Conservation (phyloP, 1,140 invertebrate genomes). For the Scaptomyza graminum region DNA sequence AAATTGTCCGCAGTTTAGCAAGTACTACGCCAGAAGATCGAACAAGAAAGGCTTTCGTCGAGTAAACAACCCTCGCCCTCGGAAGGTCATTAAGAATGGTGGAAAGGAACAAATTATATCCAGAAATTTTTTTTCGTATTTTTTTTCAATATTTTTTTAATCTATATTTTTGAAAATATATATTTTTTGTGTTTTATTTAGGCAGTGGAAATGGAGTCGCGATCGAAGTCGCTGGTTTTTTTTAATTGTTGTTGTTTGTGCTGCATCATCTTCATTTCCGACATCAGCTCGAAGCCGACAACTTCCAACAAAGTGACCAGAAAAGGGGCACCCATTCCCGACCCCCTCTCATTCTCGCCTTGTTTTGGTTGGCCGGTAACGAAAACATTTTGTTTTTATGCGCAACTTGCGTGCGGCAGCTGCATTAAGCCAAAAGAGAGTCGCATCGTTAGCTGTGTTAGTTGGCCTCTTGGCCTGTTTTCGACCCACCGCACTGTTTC, state of each 20-base stretch:
- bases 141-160: no score
- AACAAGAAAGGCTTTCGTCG: no score
- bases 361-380: neutral
- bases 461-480: constrained; percentile 11
- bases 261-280: constrained; percentile 81
- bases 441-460: constrained; percentile 1
- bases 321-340: neutral
- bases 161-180: no score
- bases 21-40: no score
- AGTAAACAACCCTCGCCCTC: no score
- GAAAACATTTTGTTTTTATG: constrained; percentile 78
- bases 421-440: constrained; percentile 59
- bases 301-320: constrained; percentile 49
- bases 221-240: constrained; percentile 62
- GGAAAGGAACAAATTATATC: no score
- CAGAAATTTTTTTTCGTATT: no score
- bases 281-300: constrained; percentile 58
- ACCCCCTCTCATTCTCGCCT: no score
- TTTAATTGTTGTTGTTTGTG: constrained; percentile 68
- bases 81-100: no score
- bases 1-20: no score
- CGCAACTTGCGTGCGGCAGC: constrained; percentile 75
- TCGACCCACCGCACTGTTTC: constrained; percentile 27
- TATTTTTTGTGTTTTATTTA: neutral
- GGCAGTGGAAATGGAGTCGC: neutral